Base-by-base conservation (phyloP, 1,140 invertebrate genomes). In the Tribolium castaneum region DNA sequence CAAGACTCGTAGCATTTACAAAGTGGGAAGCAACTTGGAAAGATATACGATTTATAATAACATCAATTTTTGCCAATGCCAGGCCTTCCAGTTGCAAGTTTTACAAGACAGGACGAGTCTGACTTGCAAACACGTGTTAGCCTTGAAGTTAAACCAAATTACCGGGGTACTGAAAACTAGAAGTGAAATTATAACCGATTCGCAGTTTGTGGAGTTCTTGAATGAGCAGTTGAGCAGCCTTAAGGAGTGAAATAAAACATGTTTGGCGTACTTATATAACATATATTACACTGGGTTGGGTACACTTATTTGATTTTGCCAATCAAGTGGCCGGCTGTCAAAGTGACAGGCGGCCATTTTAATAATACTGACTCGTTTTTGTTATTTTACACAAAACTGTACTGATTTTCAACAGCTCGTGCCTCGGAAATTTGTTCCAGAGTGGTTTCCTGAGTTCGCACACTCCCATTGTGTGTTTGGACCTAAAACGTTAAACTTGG, bases 71-170 rank as follows among this genome's bases (percentile, higher is more conserved):
- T 93, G 92, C 80, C 86, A 88, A 1, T 93, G 92, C 83, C 81
- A 79, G 56, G 88, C 89, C 13, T 93, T 89, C 78, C 89, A 90
- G 78, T 87, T 87, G 59, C 88, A 91, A 80, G 91, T 92, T 75
- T 82, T 93, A 45, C 86, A 87, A 56, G 81, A 86, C 22, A 87
- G 87, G 80, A 83, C 83, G 39, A 84, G 87, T 76, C 86, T 91
- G 22, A 92, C 90, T 12, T 94, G 92, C 81, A 90, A 93, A 82
- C 92, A 94, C 83, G 85, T 93, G 45, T 82, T 94, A 76, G 92
- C 90, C 6, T 88, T 87, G 22, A 89, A 90, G 84, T 80, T 94
- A 70, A 88, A 89, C 9, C 75, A 88, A 54, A 87, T 90, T 30
- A 85, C 87, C 14, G 83, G 85, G 1, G n/a, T 9, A 3, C 3